These are phyloP conservation scores for Poecilus cupreus DNA, from an alignment of 2,888 invertebrate species.

Conservation along the genomic window DNA sequence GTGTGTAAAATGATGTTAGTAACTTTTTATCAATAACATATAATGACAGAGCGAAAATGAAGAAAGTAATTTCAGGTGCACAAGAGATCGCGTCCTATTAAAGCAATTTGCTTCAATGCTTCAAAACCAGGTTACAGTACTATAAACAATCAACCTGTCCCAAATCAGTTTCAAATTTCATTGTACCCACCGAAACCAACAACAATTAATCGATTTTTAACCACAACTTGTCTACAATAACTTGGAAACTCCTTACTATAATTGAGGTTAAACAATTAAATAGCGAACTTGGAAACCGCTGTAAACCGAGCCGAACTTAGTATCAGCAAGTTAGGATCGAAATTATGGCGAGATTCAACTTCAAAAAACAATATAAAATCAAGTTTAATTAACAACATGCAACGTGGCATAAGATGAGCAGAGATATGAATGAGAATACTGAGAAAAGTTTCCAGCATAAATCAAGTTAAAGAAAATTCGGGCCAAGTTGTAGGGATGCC, in stretches of 20 bases:
- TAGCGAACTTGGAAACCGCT: not conserved
- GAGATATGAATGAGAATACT: not conserved
- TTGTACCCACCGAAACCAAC: no score
- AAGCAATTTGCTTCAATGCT: no score
- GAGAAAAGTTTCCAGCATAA: not conserved
- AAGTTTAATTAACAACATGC: not conserved
- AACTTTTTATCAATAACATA: no score
- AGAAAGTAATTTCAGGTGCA: no score
- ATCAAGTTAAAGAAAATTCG: not conserved
- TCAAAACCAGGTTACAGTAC: no score
- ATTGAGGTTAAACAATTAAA: conserved; percentile 27
- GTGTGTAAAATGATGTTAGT: no score
- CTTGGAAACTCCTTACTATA: conserved; percentile 26
- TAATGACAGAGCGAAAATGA: no score
- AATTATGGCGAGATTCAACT: not conserved
- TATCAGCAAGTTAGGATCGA: not conserved
- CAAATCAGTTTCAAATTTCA: no score
- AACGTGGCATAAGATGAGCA: not conserved
- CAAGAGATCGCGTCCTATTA: no score
- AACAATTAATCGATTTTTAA: not conserved
- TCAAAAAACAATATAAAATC: not conserved
- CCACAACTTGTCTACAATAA: not conserved
- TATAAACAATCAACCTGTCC: no score
- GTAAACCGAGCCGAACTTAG: not conserved
- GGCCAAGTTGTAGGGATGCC: not conserved